Evolutionary conservation across 2,888 invertebrate genomes (phyloP), one percentile per base, ranked within the genome.

Genomic region (Teleiodes luculella): DNA sequence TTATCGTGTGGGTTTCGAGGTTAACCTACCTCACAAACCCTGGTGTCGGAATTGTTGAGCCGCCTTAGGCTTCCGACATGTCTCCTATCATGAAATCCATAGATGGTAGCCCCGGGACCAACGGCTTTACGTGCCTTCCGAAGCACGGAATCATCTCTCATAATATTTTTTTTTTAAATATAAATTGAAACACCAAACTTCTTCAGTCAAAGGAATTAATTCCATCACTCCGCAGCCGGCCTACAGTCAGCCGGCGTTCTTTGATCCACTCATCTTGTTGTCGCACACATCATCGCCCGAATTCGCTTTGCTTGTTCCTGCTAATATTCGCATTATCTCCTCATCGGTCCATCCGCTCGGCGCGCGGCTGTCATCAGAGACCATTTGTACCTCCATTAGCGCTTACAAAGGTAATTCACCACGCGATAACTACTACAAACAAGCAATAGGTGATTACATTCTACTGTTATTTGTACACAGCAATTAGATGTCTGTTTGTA

Each of bases 401-500:
- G 50, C 52, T 39, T 35, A 14, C 51, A 48, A 53, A 46, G 50
- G 54, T 57, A 35, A 51, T 37, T 28, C 37, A 7, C 28, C 30
- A 13, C 28, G 13, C 14, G 46, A 49, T 37, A 13, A 48, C 35
- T 6, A 18, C 13, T n/a, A 18, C 18, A 35, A 35, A 48, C n/a
- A 33, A 13, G 13, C 20, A 20, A 35, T 48, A 43, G 43, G 43
- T 43, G 43, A 43, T 43, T 43, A 43, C n/a, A 28, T 35, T 11
- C 43, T 41, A 18, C 39, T 39, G 20, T 16, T 57, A 57, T 43
- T 52, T 57, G 54, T 52, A 37, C 50, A 55, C 54, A 39, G 55
- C 66, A 61, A 64, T 68, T 70, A 64, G 58, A 52, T 60, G 53
- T 50, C 49, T 58, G 65, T 67, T 65, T 63, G 48, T 56, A n/a